Conservation (phyloP, 2,888 invertebrate species). For the Pseudanteris insignis region DNA sequence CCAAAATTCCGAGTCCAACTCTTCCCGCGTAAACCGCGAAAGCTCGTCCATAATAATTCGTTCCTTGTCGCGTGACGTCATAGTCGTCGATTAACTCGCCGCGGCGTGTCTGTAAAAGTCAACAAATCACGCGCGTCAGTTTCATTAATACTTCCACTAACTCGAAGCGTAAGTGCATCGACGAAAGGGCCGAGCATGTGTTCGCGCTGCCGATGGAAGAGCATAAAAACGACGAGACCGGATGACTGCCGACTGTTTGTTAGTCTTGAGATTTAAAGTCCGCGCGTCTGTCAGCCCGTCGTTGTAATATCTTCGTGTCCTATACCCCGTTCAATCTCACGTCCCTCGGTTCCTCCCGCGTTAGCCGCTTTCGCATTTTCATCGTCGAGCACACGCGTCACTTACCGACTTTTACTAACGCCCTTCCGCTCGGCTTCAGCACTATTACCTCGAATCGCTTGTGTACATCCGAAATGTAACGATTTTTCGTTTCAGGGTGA, state of each 20-base stretch:
- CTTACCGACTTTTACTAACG: conserved; percentile 35
- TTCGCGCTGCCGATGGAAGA: conserved; percentile 52
- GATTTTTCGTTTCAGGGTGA: conserved; percentile 15
- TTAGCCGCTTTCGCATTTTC: conserved; percentile 30
- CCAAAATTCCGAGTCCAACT: too few relatives aligned
- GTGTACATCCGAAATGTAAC: conserved; percentile 18
- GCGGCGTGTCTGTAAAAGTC: too few relatives aligned
- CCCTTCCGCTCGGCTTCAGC: conserved; percentile 29
- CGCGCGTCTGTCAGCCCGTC: conserved; percentile 66
- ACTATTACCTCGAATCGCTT: conserved; percentile 34
- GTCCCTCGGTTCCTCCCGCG: conserved; percentile 15
- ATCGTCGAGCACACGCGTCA: too few relatives aligned
- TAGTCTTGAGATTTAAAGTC: conserved; percentile 67
- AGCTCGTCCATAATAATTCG: too few relatives aligned
- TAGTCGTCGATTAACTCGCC: too few relatives aligned
- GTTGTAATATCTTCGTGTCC: conserved; percentile 66
- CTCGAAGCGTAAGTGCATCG: conserved; percentile 20
- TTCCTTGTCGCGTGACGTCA: too few relatives aligned
- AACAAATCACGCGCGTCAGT: conserved; percentile 15
- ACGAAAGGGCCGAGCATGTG: conserved; percentile 53
- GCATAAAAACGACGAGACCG: conserved; percentile 66
- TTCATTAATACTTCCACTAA: conserved; percentile 17
- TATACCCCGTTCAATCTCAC: conserved; percentile 54
- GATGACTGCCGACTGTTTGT: conserved; percentile 67
- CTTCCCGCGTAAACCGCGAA: too few relatives aligned